Conservation (phyloP, 2,113 vertebrate genomes). For the Kobus ellipsiprymnus region DNA sequence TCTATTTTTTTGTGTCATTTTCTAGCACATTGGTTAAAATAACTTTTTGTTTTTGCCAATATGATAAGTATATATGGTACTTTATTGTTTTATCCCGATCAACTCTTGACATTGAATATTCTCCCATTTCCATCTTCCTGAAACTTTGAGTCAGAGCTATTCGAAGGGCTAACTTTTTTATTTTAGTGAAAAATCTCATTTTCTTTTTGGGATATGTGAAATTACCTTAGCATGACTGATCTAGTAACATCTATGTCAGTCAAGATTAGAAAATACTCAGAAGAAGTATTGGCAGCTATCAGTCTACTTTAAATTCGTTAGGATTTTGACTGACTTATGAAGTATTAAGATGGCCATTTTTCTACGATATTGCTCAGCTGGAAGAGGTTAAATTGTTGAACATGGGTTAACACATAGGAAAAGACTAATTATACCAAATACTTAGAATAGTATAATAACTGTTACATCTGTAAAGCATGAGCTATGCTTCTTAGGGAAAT, state of each 20-base stretch:
- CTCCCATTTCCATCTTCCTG: background rate
- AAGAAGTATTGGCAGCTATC: background rate
- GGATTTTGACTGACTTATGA: background rate
- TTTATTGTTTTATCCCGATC: background rate
- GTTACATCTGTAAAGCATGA: background rate
- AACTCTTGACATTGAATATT: background rate
- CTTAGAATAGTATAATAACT: background rate
- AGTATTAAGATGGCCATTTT: background rate
- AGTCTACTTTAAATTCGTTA: slow-evolving; percentile 16
- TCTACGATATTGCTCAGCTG: background rate
- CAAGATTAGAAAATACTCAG: background rate
- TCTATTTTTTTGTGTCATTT: background rate
- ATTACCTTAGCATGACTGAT: background rate
- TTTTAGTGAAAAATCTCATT: background rate
- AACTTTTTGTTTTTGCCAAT: background rate
- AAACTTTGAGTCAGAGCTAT: background rate
- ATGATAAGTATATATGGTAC: background rate
- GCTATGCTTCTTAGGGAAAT: background rate
- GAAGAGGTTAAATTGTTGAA: background rate
- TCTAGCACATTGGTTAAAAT: background rate
- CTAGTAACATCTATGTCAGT: background rate
- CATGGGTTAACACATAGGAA: background rate
- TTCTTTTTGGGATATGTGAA: background rate
- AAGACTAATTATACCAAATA: background rate
- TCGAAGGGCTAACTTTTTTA: background rate